A percentile compares a stretch with the other conserved stretches of the same genome.
Conservation (phyloP, 2,888 invertebrate genomes). For the Ellobium chinense region DNA sequence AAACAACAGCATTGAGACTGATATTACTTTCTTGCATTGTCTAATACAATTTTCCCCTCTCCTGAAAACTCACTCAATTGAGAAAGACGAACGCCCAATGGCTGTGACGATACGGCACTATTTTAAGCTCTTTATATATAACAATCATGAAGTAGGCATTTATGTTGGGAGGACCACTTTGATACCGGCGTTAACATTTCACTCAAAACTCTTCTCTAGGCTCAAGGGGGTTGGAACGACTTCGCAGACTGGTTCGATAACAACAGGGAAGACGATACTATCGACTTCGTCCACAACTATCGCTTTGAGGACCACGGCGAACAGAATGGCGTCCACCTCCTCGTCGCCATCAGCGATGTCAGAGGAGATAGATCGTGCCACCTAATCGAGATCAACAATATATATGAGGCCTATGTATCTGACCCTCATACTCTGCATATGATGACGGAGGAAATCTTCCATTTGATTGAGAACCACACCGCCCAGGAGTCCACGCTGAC, state of each 20-base stretch:
- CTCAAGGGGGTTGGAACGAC: neutral
- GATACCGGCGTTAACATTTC: neutral
- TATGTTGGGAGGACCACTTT: too few species aligned
- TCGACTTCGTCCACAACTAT: constrained; percentile 11
- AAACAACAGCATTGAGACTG: too few species aligned
- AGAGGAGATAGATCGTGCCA: neutral
- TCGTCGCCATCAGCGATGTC: neutral
- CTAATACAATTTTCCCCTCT: too few species aligned
- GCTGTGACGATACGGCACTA: too few species aligned
- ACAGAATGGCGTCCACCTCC: neutral
- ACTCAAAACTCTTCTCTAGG: neutral
- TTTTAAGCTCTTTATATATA: too few species aligned
- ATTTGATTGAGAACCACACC: neutral
- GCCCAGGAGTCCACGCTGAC: neutral
- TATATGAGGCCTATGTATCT: too few species aligned
- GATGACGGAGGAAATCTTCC: neutral
- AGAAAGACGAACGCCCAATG: too few species aligned
- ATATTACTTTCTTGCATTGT: too few species aligned
- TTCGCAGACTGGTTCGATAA: neutral
- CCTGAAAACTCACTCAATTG: too few species aligned
- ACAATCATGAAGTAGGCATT: too few species aligned
- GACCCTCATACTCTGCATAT: too few species aligned
- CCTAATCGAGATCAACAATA: neutral
- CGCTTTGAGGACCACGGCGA: constrained; percentile 5
- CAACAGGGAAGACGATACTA: neutral